phyloP scores from a whole-genome alignment of 2,113 vertebrate genomes.

The Epinephelus cyanopodus region DNA sequence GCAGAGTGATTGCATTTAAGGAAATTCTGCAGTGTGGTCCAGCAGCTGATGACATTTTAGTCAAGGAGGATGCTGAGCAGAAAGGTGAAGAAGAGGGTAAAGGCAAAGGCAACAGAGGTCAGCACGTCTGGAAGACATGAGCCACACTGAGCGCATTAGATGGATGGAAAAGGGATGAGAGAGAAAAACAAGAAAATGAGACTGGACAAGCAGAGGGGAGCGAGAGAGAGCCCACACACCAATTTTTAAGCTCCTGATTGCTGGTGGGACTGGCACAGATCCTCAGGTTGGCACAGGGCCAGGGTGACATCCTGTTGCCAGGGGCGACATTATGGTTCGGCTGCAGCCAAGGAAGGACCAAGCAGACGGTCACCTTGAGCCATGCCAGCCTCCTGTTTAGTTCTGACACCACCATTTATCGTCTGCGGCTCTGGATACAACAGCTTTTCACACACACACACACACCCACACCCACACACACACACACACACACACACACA shows the following conservation, averaged over 20 bases:
- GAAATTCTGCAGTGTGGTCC: not conserved
- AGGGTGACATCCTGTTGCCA: conserved; percentile 82
- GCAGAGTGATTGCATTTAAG: conserved; percentile 4
- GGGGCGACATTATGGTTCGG: conserved; percentile 76
- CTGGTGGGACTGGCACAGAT: conserved; percentile 71
- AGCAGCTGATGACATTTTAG: conserved; percentile 4
- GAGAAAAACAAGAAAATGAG: conserved; percentile 45
- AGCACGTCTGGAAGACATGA: conserved; percentile 55
- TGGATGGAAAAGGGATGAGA: conserved; percentile 47
- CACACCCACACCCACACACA: conserved; percentile 33
- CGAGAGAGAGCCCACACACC: conserved; percentile 37
- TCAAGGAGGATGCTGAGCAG: conserved; percentile 18
- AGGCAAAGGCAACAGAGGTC: conserved; percentile 28
- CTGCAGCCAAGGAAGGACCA: conserved; percentile 70
- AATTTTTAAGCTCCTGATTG: conserved; percentile 69
- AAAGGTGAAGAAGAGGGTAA: conserved; percentile 13
- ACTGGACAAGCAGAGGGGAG: conserved; percentile 40
- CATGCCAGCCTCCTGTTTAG: conserved; percentile 76
- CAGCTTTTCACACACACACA: conserved; percentile 52
- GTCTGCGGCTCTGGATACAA: conserved; percentile 58
- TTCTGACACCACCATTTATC: conserved; percentile 79
- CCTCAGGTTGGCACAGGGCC: conserved; percentile 77
- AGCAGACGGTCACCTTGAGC: conserved; percentile 87
- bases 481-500: conserved; percentile 32
- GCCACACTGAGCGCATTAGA: conserved; percentile 35